A percentile compares a stretch with the other conserved stretches of the same genome.
Evolutionary conservation across 2,888 invertebrate species (phyloP).

Genomic region (Leucophenga maculata): DNA sequence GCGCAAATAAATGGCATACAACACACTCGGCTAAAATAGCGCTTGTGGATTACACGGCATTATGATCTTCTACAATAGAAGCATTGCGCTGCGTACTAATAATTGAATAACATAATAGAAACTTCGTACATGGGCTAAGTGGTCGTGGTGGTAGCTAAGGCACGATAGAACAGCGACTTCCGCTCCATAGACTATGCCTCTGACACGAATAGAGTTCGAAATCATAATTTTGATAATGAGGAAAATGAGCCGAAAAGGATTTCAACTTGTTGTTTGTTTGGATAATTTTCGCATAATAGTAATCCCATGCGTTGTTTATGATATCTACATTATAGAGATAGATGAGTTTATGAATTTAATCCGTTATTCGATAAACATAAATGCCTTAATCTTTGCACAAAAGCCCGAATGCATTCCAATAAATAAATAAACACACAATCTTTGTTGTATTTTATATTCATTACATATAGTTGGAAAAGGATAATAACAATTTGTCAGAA

Average conservation of each 20-base stretch:
- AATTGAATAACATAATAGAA: constrained; percentile 62
- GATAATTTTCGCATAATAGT: not conserved
- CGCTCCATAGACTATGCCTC: not conserved
- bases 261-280: constrained; percentile 19
- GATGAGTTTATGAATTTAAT: too few species aligned
- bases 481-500: too few species aligned
- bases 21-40: constrained; percentile 49
- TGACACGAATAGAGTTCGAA: not conserved
- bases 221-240: constrained; percentile 6
- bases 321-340: too few species aligned
- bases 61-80: constrained; percentile 54
- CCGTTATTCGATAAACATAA: too few species aligned
- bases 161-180: not conserved
- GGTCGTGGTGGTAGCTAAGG: not conserved
- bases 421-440: too few species aligned
- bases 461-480: too few species aligned
- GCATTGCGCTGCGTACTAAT: constrained; percentile 42
- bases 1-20: constrained; percentile 61
- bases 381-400: too few species aligned
- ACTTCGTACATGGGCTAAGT: constrained; percentile 7
- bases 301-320: too few species aligned
- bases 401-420: too few species aligned
- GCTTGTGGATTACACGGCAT: constrained; percentile 60
- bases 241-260: constrained; percentile 16
- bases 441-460: too few species aligned